These are phyloP conservation scores for Falco novaeseelandiae DNA, from an alignment of 2,797 vertebrate genomes.

Conservation along the genomic window DNA sequence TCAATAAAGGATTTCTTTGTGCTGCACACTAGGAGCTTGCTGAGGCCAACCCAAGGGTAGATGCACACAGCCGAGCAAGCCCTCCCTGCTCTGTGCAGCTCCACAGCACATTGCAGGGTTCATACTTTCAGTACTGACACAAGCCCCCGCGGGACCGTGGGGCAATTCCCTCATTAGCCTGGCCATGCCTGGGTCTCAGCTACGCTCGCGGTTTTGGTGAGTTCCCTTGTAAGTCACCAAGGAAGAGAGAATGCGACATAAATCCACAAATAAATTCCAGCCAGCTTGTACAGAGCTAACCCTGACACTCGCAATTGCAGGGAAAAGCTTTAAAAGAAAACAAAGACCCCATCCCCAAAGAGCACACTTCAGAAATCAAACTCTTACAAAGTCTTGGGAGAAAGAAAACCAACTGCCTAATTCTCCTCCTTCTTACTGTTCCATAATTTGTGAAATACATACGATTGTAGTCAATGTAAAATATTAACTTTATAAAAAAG, in stretches of 20 bases:
- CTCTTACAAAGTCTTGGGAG: background rate
- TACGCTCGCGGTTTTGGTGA: fast-evolving
- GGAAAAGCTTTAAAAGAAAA: background rate
- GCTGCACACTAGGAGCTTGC: background rate
- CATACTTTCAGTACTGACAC: background rate
- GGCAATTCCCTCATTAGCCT: background rate
- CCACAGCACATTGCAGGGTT: background rate
- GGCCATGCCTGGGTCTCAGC: background rate
- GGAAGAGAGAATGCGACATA: fast-evolving
- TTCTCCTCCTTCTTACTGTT: background rate
- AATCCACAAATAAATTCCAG: background rate
- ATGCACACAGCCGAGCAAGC: fast-evolving
- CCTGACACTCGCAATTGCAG: fast-evolving
- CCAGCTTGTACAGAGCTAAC: background rate
- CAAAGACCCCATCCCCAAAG: background rate
- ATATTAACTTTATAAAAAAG: fast-evolving
- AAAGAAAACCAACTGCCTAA: background rate
- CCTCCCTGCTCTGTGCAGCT: background rate
- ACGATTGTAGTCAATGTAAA: background rate
- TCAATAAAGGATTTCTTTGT: background rate
- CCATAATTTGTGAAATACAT: background rate
- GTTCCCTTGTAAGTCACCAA: no score
- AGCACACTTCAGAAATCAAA: background rate
- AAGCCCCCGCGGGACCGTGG: fast-evolving
- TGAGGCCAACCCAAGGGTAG: background rate